Base-by-base conservation (phyloP, 2,797 vertebrate genomes). In the Tapera naevia region DNA sequence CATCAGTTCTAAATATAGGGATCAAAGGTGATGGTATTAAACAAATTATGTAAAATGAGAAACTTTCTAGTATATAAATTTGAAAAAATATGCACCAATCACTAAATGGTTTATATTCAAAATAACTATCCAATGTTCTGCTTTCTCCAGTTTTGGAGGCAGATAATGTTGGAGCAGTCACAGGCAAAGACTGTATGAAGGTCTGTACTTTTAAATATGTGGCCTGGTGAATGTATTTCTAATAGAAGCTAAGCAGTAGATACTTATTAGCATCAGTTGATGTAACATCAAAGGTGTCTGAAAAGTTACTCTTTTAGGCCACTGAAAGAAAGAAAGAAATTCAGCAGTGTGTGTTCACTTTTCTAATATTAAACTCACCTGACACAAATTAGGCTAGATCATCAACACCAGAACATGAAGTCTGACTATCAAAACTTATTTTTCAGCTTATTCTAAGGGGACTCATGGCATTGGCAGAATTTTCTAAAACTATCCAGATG, bases 11-110 rank as follows among this genome's bases (percentile, higher is more conserved):
- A 78, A 94, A 74, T 19, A 54, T 1, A 37, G n/a, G 22, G 41
- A 69, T 85, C 71, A 71, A 80, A 74, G 57, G n/a, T 88, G 60
- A 73, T 50, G 37, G 9, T 41, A 39, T 82, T 30, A 1, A 2
- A n/a, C 27, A 89, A 80, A 91, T 57, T 67, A 60, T 67, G 32
- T 89, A 53, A 80, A 91, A 92, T 87, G 45, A 92, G 84, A 88
- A 91, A 79, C 74, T 86, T 81, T 6, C 51, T 50, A 19, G 6
- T 60, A 85, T 24, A 30, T 39, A 48, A 51, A 87, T 87, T 37
- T 60, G 25, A 51, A 60, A 80, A 66, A 54, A 71, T 6, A 50
- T 16, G 3, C 25, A 62, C 27, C 10, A 7, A 32, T 57, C 48
- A 27, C 19, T 64, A 50, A 70, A 67, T 45, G 4, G 5, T 73